Evolutionary conservation across 2,113 vertebrate species (phyloP).

Genomic region (Tragelaphus strepsiceros): DNA sequence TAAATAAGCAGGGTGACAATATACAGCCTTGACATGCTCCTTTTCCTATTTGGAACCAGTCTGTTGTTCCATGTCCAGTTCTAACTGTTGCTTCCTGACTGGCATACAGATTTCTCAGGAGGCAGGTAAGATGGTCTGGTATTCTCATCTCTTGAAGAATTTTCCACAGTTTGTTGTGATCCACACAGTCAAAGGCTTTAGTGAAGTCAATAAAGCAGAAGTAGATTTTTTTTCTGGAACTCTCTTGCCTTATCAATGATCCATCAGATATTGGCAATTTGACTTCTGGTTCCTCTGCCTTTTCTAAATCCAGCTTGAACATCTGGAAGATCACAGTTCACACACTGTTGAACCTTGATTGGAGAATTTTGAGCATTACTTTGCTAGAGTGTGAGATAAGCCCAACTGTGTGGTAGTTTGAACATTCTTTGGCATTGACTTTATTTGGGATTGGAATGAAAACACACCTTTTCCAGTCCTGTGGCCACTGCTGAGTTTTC

Average conservation of each 20-base stretch:
- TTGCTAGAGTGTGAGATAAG: not conserved
- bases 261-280: rapidly evolving
- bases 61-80: not conserved
- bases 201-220: not conserved
- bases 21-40: not conserved
- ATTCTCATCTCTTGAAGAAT: not conserved
- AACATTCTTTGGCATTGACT: not conserved
- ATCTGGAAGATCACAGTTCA: not conserved
- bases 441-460: not conserved
- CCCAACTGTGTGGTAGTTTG: rapidly evolving
- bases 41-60: not conserved
- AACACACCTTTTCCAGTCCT: not conserved
- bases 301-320: not conserved
- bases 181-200: not conserved
- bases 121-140: not conserved
- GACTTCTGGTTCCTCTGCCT: not conserved
- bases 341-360: not conserved
- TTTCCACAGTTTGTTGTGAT: not conserved
- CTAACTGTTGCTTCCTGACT: not conserved
- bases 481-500: not conserved
- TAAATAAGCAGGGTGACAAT: not conserved
- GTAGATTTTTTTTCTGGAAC: not conserved
- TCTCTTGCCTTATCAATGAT: not conserved
- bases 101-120: not conserved
- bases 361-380: not conserved